These are phyloP conservation scores for Ancistrus triradiatus DNA, from an alignment of 2,113 vertebrate genomes.

Conservation along the genomic window DNA sequence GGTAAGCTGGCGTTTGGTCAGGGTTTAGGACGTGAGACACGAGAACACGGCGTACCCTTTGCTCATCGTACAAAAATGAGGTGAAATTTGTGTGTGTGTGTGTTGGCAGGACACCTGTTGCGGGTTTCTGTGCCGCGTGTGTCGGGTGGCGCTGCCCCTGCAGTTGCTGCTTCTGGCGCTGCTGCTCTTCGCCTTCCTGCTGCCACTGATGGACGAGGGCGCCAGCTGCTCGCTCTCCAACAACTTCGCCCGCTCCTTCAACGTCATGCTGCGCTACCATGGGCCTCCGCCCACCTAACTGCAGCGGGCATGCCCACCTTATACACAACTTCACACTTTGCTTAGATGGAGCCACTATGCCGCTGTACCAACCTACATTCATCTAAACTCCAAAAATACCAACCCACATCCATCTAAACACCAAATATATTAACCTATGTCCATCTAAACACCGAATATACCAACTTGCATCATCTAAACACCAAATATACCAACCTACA, in stretches of 20 bases:
- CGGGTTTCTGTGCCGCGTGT: conserved; percentile 66
- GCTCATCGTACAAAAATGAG: too few relatives aligned
- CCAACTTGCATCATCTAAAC: too few relatives aligned
- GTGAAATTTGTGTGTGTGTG: conserved; percentile 24
- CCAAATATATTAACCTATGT: too few relatives aligned
- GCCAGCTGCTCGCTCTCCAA: conserved; percentile 82
- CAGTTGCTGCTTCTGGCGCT: conserved; percentile 80
- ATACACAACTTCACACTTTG: too few relatives aligned
- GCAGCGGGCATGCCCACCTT: neutral
- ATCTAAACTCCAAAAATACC: neutral
- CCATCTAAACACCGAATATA: too few relatives aligned
- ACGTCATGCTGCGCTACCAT: conserved; percentile 81
- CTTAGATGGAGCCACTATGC: too few relatives aligned
- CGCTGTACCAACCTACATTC: too few relatives aligned
- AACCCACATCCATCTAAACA: neutral
- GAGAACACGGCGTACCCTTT: too few relatives aligned
- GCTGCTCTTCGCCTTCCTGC: conserved; percentile 81
- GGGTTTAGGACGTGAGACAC: neutral
- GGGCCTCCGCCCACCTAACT: conserved; percentile 83
- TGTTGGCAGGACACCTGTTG: conserved; percentile 56
- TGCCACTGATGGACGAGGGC: conserved; percentile 74
- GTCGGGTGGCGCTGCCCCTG: conserved; percentile 76
- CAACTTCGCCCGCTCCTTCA: conserved; percentile 91
- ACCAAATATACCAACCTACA: neutral
- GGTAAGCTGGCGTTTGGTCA: neutral